Base-by-base conservation (phyloP, 1,140 invertebrate genomes). In the Platyscapa corneri region DNA sequence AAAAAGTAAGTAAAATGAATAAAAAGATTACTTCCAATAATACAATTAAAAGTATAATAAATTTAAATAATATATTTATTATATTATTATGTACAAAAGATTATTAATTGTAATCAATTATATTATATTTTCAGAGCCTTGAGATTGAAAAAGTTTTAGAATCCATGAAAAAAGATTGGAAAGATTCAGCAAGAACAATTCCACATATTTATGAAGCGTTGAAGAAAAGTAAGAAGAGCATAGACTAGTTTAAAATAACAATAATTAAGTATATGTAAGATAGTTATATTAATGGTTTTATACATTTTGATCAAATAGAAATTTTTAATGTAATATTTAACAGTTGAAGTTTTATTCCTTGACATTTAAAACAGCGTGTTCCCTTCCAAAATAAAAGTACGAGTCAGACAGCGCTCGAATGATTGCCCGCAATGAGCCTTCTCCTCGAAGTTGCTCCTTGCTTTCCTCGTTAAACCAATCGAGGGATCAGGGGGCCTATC, bases 231-330 rank as follows among this genome's bases (percentile, higher is more conserved):
- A 46, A 60, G 34, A 83, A 70, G 34, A 82, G 46, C 30, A 64
- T 39, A 72, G 46, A 81, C n/a, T 74, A 83, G 53, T 37, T 60
- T 37, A 34, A 60, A 72, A 3, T 74, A 53, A n/a, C 16, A 74
- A n/a, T 75, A 56, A 20, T 82, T 53, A 37, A 75, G 27, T 83
- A 82, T 79, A 39, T 18, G 83, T 88, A 82, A 87, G 76, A 88
- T 76, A 78, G 12, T n/a, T 83, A 60, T 77, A 56, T 20, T 64
- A 49, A 39, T 79, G n/a, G 70, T 84, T 77, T 78, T 84, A 80
- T 74, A 75, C 10, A 42, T 79, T 32, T 76, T 72, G 46, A 75
- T 39, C 1, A 75, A 83, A 83, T 65, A 64, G 32, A 65, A 60
- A 46, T 64, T 84, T 77, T 42, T 75, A 39, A 56, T 60, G 46